phyloP scores from a whole-genome alignment of 2,113 vertebrate genomes.

The Aptenodytes patagonicus region DNA sequence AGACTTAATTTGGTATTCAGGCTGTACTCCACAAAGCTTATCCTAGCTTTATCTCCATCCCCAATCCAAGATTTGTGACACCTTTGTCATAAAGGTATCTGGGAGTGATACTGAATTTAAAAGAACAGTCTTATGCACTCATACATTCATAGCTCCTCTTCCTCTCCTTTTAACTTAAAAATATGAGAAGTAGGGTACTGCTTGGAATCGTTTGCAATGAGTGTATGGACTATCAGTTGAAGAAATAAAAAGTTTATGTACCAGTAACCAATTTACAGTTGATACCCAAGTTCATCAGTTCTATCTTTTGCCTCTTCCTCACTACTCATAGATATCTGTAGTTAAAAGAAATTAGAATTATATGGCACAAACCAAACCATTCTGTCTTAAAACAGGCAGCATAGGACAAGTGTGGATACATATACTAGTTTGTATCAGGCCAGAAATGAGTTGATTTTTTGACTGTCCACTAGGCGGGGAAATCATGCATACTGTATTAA shows the following conservation, averaged over 20 bases:
- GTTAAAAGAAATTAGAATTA: neutral
- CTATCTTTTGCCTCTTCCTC: neutral
- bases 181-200: neutral
- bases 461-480: conserved; percentile 36
- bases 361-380: neutral
- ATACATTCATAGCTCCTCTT: neutral
- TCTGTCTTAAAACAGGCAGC: neutral
- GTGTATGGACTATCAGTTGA: neutral
- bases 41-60: neutral
- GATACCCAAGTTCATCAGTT: neutral
- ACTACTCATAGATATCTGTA: neutral
- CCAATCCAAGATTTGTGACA: neutral
- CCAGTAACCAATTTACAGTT: neutral
- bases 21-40: neutral
- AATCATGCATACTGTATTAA: neutral
- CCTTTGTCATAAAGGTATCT: neutral
- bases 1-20: neutral
- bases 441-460: neutral
- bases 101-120: neutral
- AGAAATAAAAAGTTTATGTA: neutral
- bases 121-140: neutral
- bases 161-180: neutral
- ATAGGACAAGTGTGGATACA: neutral
- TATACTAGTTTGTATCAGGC: neutral
- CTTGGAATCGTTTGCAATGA: neutral